Evolutionary conservation across 2,888 invertebrate species (phyloP), one percentile per base, ranked within the genome.

Genomic region (Ophion costatus): DNA sequence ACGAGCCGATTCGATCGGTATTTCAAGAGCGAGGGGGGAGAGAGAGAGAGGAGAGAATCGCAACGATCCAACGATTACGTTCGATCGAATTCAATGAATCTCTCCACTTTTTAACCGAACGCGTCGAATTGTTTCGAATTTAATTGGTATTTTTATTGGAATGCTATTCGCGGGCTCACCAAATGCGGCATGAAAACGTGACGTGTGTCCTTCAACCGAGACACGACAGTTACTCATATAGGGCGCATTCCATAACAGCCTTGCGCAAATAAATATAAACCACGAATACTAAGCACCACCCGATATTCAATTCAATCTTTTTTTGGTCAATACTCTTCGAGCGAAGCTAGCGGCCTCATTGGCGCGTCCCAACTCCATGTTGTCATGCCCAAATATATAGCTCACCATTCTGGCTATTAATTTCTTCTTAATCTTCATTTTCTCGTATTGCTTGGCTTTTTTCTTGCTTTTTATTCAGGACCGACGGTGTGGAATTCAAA

Each of bases 111-210:
- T 85, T 80, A 67, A 82, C 82, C 51, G 74, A 81, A 75, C 70
- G 51, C 73, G 45, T 71, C 82, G 77, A 85, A 85, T 82, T 85
- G 82, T 80, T 81, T 80, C 82, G 77, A 74, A 82, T 85, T 85
- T 85, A 85, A 85, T 85, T 85, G 85, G 76, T 83, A 85, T 83
- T 83, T 83, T 85, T 77, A 85, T 85, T 82, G 85, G 66, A 73
- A 82, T 82, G 57, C 82, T 42, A 64, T 38, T 57, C 75, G 45
- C 38, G 11, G 66, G 66, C 61, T 76, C 29, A 61, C 82, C 84
- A 82, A 84, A 82, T 84, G 75, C 20, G 79, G 79, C 78, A 51
- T 29, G 66, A 71, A 85, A 82, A 67, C 45, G 33, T 56, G 51
- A 74, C 42, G 71, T 24, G 63, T 42, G 22, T 63, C 79, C 38